Conservation (phyloP, 2,113 vertebrate species). For the Python bivittatus region DNA sequence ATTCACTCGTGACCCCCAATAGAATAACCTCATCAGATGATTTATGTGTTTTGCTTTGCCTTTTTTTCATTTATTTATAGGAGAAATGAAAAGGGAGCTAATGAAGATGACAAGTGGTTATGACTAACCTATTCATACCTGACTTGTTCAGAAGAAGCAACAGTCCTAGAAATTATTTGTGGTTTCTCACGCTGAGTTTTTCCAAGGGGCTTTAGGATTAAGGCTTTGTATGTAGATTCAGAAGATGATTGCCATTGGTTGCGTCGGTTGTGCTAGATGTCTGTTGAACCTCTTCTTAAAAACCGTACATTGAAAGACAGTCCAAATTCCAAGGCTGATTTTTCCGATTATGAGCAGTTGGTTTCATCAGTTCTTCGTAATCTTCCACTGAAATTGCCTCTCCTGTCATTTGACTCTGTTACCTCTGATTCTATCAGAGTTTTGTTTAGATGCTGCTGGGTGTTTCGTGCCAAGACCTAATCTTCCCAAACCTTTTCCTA, state of each 20-base stretch:
- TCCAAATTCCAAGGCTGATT: too few species aligned
- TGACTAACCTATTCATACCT: background rate
- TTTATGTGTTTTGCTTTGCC: background rate
- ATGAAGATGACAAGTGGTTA: constrained; percentile 1
- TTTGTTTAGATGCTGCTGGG: background rate
- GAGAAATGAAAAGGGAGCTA: background rate
- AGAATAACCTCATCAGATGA: constrained; percentile 7
- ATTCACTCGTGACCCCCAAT: constrained; percentile 55
- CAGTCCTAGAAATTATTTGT: background rate
- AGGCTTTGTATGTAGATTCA: background rate
- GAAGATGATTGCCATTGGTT: background rate
- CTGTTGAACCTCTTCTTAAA: background rate
- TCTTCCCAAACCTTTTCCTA: background rate
- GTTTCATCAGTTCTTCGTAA: background rate
- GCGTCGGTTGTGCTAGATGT: background rate
- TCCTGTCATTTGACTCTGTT: background rate
- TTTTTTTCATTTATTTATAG: background rate
- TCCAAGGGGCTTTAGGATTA: background rate
- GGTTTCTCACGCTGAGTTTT: background rate
- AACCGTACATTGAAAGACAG: background rate
- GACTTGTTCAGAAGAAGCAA: background rate
- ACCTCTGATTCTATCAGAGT: background rate
- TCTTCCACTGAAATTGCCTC: background rate
- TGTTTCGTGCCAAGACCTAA: background rate
- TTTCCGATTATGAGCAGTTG: too few species aligned